A percentile compares a stretch with the other conserved stretches of the same genome.
Conservation (phyloP, 2,797 vertebrate species). For the Enteromius afrohamiltoni region DNA sequence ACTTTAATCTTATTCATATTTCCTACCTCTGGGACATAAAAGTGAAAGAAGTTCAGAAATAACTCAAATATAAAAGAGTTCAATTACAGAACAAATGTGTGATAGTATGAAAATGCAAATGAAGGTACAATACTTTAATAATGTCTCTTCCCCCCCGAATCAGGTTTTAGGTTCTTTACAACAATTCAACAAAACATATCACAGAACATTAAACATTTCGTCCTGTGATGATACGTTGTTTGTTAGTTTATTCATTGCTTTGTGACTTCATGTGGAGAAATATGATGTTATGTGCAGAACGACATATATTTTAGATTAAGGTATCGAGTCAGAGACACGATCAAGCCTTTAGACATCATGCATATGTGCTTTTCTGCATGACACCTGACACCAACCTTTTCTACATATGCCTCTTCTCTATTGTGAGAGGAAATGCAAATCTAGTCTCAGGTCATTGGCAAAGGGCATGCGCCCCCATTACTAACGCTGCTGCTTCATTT, state of each 20-base stretch:
- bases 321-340: not conserved
- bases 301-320: not conserved
- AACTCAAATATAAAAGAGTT: not conserved
- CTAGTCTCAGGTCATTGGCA: slow-evolving; percentile 41
- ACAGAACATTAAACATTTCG: not conserved
- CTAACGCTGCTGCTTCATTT: slow-evolving; percentile 24
- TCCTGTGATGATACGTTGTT: not conserved
- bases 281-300: too few species aligned
- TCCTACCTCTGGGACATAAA: not conserved
- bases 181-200: not conserved
- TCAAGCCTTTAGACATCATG: not conserved
- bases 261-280: not conserved
- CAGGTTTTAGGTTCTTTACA: not conserved
- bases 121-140: not conserved
- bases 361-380: slow-evolving; percentile 15
- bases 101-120: not conserved
- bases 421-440: slow-evolving; percentile 44
- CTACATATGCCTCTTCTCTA: not conserved
- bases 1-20: too few species aligned
- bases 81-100: not conserved
- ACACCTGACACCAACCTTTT: slow-evolving; percentile 27
- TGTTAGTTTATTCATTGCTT: not conserved
- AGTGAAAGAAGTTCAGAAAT: not conserved
- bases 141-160: not conserved
- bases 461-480: slow-evolving; percentile 24